Evolutionary conservation across 2,797 vertebrate genomes (phyloP).

Genomic region (Acanthornis magna): DNA sequence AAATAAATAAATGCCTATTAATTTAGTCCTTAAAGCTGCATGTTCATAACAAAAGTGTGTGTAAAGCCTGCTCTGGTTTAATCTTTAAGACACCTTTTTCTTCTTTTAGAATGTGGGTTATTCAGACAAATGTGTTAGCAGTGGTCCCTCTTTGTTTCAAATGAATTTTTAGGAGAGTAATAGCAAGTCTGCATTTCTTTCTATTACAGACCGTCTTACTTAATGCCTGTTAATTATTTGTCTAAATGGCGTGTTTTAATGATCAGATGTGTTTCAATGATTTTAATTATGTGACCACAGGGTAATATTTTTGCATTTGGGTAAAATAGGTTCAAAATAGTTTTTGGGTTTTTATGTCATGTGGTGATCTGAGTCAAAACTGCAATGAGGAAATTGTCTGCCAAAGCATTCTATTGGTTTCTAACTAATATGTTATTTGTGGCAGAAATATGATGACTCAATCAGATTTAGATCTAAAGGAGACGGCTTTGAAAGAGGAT

Average conservation of each 20-base stretch:
- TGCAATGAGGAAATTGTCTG: neutral
- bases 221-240: neutral
- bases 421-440: conserved; percentile 22
- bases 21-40: neutral
- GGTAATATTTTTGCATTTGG: neutral
- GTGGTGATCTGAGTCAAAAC: neutral
- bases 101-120: neutral
- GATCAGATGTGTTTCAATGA: neutral
- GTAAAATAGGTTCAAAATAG: neutral
- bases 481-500: conserved; percentile 84
- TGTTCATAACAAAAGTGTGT: neutral
- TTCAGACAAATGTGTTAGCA: neutral
- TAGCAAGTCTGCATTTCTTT: neutral
- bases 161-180: neutral
- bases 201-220: neutral
- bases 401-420: neutral
- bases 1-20: neutral
- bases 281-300: neutral
- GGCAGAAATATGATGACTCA: conserved; percentile 67
- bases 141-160: neutral
- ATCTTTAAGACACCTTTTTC: neutral
- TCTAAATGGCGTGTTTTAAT: neutral
- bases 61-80: neutral
- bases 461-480: conserved; percentile 75
- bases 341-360: neutral